Base-by-base conservation (phyloP, 2,113 vertebrate species). In the Fregetta grallaria region DNA sequence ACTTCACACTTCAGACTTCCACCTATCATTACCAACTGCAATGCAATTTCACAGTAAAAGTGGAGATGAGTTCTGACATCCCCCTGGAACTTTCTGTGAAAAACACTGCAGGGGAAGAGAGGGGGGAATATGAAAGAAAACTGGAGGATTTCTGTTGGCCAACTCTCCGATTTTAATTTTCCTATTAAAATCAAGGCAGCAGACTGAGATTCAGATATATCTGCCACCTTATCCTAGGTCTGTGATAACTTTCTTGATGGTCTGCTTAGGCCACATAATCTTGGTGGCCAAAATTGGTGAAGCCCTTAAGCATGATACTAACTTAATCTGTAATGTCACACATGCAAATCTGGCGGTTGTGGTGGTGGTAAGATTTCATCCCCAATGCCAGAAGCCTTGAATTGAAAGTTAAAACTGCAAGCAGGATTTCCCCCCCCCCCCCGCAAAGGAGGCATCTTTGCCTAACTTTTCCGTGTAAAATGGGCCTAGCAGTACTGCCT, bases 21-120 rank as follows among this genome's bases (percentile, higher is more conserved):
- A 19, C 61, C n/a, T 97, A 52, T 73, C 29, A 53, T 85, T 91
- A 45, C 42, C 59, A 91, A 88, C 81, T 63, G 87, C 20, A 82
- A 19, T 6, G 42, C 38, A 56, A 23, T 32, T 72, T 90, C 25
- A 12, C 16, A 56, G 59, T 62, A 76, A 75, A 95, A 87, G 21
- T 19, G 80, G 42, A 65, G 84, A 36, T 18, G 42, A 86, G 50
- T 90, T 80, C 55, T 67, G 73, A 59, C 52, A 70, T 70, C 7
- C 13, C 15, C 9, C 20, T 85, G 63, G 55, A 84, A 62, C 72
- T 22, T 76, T 20, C 42, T 10, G 18, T 71, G 45, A 29, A 63
- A 96, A 76, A 56, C 13, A 47, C 4, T 30, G 19, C 0, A 3
- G 4, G 26, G 10, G 5, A 7, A 15, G 13, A 4, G 2, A 4